phyloP scores from a whole-genome alignment of 1,140 invertebrate species.

The Xylocopa sonorina region DNA sequence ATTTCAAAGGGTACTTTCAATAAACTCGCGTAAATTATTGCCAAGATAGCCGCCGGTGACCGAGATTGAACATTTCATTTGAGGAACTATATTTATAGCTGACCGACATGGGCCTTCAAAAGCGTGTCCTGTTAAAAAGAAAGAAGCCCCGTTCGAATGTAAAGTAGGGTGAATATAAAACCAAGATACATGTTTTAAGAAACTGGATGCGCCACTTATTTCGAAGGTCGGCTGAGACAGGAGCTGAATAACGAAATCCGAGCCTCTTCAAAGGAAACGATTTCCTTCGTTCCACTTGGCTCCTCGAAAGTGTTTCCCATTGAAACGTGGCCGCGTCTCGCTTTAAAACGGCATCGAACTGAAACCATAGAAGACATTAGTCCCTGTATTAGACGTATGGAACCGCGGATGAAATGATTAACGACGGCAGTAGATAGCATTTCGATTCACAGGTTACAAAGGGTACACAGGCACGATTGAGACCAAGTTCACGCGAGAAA shows the following conservation, averaged over 20 bases:
- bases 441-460: neutral
- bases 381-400: too few relatives aligned
- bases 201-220: conserved; percentile 28
- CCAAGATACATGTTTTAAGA: neutral
- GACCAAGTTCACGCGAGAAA: conserved; percentile 55
- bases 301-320: neutral
- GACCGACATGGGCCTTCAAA: conserved; percentile 28
- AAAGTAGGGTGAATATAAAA: conserved; percentile 3
- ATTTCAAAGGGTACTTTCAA: neutral
- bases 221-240: conserved; percentile 20
- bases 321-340: neutral
- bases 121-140: neutral
- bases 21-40: conserved; percentile 18
- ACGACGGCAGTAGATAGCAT: too few relatives aligned
- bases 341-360: neutral
- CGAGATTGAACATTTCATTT: conserved; percentile 21
- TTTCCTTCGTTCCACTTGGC: neutral
- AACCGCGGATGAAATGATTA: too few relatives aligned
- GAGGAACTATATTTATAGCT: conserved; percentile 12
- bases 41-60: neutral
- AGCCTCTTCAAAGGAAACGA: neutral
- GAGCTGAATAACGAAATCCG: conserved; percentile 23
- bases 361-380: too few relatives aligned
- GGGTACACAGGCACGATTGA: conserved; percentile 28
- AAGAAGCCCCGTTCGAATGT: neutral